phyloP scores from a whole-genome alignment of 2,113 vertebrate species.

The Paedocypris sp. region DNA sequence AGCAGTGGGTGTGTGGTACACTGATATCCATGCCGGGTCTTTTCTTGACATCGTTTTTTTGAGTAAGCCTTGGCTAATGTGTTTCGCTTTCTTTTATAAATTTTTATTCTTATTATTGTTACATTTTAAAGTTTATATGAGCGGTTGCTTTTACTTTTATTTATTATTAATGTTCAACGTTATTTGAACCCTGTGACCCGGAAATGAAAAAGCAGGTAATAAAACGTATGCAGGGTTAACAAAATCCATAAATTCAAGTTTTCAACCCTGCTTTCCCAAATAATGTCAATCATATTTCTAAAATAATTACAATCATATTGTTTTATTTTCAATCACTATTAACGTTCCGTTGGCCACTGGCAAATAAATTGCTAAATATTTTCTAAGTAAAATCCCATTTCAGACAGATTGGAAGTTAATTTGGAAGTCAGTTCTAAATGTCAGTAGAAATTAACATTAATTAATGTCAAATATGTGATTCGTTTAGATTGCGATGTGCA shows the following conservation, averaged over 20 bases:
- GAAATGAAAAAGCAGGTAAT: too few species aligned
- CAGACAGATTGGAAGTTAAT: conserved; percentile 16
- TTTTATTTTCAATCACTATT: conserved; percentile 9
- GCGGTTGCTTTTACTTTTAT: too few species aligned
- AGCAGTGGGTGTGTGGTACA: background rate
- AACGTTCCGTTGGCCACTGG: background rate
- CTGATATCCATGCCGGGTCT: background rate
- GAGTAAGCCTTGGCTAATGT: background rate
- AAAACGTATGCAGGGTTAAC: too few species aligned
- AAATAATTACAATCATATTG: conserved; percentile 2
- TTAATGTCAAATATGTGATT: conserved; percentile 18
- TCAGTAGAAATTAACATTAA: conserved; percentile 21
- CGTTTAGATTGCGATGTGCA: conserved; percentile 18
- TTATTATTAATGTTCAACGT: too few species aligned
- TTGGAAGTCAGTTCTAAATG: conserved; percentile 23
- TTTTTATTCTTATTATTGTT: too few species aligned
- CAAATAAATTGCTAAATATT: conserved; percentile 5
- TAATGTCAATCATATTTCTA: too few species aligned
- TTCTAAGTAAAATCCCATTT: conserved; percentile 7
- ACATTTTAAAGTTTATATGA: background rate
- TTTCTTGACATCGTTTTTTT: background rate
- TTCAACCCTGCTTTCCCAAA: too few species aligned
- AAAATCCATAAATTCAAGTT: too few species aligned
- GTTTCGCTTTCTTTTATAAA: too few species aligned
- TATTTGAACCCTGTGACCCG: too few species aligned